Percentiles rank a stretch among this genome's conserved stretches.
These are phyloP conservation scores for Florisuga fusca DNA, from an alignment of 2,797 vertebrate species.

Conservation along the genomic window DNA sequence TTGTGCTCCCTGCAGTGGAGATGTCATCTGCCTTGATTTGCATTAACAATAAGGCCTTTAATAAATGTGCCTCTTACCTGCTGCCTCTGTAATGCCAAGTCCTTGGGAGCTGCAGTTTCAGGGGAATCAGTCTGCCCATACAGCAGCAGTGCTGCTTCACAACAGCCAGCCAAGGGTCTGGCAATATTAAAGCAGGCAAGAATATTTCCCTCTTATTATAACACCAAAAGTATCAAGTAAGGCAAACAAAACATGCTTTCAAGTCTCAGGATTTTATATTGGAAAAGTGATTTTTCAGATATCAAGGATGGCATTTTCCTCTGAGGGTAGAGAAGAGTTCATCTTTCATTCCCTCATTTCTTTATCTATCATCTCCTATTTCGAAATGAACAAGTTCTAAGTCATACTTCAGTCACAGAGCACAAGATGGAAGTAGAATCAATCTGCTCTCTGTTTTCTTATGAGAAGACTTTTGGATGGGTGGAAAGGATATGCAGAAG, in stretches of 20 bases:
- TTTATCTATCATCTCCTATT: neutral
- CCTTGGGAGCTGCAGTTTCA: neutral
- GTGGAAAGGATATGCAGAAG: neutral
- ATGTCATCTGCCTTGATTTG: constrained; percentile 6
- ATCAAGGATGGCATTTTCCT: neutral
- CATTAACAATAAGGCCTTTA: neutral
- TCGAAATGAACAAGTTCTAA: neutral
- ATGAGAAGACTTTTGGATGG: neutral
- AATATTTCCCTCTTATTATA: neutral
- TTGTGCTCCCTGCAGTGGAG: neutral
- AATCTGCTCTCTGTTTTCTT: neutral
- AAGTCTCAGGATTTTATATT: neutral
- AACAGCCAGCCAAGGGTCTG: neutral
- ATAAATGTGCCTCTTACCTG: neutral
- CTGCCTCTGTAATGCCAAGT: neutral
- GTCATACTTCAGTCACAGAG: neutral
- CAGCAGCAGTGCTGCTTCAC: neutral
- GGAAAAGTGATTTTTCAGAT: neutral
- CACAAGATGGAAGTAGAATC: neutral
- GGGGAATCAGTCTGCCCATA: neutral
- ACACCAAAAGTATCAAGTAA: neutral
- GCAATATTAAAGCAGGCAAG: neutral
- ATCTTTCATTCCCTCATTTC: neutral
- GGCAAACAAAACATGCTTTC: neutral
- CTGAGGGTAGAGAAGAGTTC: neutral